Evolutionary conservation across 2,797 vertebrate genomes (phyloP).

Genomic region (Vespertilio murinus): DNA sequence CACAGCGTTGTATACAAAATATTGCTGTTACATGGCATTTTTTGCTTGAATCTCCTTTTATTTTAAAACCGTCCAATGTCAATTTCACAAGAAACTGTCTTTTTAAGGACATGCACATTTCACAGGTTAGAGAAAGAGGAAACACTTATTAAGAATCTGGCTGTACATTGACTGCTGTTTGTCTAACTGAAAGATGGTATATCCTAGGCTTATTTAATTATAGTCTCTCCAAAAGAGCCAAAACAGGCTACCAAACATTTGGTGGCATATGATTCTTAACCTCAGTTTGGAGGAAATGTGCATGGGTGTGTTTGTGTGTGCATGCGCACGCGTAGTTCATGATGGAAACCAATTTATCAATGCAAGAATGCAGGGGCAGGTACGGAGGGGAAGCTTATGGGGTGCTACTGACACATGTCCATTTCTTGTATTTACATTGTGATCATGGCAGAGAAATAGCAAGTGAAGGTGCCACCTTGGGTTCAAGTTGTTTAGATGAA

Average conservation of each 20-base stretch:
- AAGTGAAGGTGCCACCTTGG: neutral
- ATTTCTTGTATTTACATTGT: neutral
- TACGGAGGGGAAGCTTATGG: neutral
- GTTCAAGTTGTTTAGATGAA: neutral
- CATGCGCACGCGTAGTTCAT: neutral
- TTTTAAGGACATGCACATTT: neutral
- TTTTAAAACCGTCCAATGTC: neutral
- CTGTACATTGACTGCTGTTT: neutral
- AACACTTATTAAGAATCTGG: neutral
- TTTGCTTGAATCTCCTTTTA: neutral
- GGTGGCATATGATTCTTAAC: constrained; percentile 29
- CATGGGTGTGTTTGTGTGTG: neutral
- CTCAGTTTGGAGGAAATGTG: neutral
- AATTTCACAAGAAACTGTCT: neutral
- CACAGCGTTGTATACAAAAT: neutral
- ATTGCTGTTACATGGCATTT: neutral
- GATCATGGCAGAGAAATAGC: neutral
- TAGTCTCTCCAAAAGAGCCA: constrained; percentile 30
- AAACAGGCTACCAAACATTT: neutral
- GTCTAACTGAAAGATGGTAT: neutral
- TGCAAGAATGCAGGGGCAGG: neutral
- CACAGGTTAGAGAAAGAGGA: neutral
- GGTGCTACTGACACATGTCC: neutral
- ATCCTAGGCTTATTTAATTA: constrained; percentile 52
- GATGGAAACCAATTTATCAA: neutral